Conservation (phyloP, 2,797 vertebrate genomes). For the Girardinus metallicus region DNA sequence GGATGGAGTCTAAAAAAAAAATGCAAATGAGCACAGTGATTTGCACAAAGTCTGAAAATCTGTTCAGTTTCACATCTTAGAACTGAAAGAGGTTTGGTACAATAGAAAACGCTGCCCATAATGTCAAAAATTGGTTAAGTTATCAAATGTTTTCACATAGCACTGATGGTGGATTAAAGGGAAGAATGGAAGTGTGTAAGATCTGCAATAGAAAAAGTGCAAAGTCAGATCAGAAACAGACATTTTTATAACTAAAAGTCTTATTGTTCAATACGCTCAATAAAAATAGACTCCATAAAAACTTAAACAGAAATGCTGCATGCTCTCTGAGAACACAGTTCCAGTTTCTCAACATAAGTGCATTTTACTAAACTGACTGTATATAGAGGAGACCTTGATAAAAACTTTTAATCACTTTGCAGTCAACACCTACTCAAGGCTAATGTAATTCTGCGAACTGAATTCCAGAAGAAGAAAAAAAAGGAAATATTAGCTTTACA, state of each 20-base stretch:
- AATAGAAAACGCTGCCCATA: background rate
- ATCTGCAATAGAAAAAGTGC: background rate
- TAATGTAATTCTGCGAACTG: constrained; percentile 4
- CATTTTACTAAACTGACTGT: background rate
- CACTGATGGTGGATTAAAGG: background rate
- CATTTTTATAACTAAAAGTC: background rate
- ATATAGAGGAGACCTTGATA: constrained; percentile 17
- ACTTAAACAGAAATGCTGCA: background rate
- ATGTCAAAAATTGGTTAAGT: background rate
- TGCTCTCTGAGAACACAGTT: constrained; percentile 8
- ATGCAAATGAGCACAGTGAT: background rate
- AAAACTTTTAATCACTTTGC: constrained; percentile 20
- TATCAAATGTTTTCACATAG: background rate
- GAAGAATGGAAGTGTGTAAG: background rate
- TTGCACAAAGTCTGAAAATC: background rate
- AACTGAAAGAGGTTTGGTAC: background rate
- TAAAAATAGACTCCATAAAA: background rate
- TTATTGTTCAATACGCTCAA: background rate
- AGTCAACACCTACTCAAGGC: constrained; percentile 12
- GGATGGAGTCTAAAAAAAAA: background rate
- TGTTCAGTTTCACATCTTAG: background rate
- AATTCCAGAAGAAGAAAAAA: background rate
- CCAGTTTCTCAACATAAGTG: constrained; percentile 14
- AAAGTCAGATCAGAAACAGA: background rate
- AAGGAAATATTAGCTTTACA: constrained; percentile 6